Base-by-base conservation (phyloP, 2,113 vertebrate genomes). In the Gallinago paraguaiae region DNA sequence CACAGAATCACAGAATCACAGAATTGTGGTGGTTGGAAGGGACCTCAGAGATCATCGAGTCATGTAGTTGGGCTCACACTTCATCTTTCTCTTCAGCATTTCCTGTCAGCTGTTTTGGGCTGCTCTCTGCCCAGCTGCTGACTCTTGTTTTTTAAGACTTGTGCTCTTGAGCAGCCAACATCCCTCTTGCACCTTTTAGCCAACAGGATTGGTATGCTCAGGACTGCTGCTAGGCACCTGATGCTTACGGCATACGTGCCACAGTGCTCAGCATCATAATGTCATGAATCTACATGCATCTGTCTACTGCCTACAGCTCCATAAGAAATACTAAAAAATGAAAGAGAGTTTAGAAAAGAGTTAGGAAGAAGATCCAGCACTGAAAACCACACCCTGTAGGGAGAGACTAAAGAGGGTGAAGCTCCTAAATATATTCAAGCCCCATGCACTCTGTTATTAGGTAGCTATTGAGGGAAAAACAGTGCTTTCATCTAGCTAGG, bases 161-260 rank as follows among this genome's bases (percentile, higher is more conserved):
- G 1, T 30, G 10, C 9, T 85, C 67, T 41, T 76, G 53, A 82
- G 41, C 39, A 90, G 19, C 59, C 48, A 77, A 0, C n/a, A 53
- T 90, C 17, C 24, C 63, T 72, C 50, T 77, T 19, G 43, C 33
- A 79, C 31, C 30, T 50, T 54, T 67, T 20, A 76, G 84, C 57
- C 67, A 64, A 35, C 19, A 51, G 51, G 39, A 37, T 11, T 68
- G 59, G 18, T 48, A 25, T 0, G 3, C 67, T 76, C 50, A 64
- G 37, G 41, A 23, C 8, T n/a, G 41, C 45, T 76, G 51, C 50
- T 45, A 23, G 31, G 46, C 45, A 31, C 63, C 51, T 79, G 85
- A 53, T 2, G 7, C 37, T 69, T 27, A 35, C 0, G 3, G 50
- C 35, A 18, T 33, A 22, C 0, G 0, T 82, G 50, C 37, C 3